These are phyloP conservation scores for Luehdorfia chinensis DNA, from an alignment of 1,140 invertebrate species.

Conservation along the genomic window DNA sequence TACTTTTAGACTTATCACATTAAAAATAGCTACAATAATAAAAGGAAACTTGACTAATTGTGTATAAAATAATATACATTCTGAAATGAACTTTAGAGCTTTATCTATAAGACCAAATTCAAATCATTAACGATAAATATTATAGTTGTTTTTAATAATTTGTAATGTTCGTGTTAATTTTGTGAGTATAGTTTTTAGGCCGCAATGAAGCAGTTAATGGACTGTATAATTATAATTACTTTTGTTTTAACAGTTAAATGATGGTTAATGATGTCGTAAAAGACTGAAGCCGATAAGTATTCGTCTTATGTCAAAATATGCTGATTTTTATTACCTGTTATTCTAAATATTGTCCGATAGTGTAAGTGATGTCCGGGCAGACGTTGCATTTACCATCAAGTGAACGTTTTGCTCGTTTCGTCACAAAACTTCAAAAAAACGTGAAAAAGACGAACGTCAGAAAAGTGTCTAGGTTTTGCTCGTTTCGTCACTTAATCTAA, in stretches of 20 bases:
- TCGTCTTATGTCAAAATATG: not conserved
- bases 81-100: not conserved
- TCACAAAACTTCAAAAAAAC: no score
- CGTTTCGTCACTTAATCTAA: no score
- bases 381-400: no score
- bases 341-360: no score
- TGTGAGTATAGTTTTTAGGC: slow-evolving; percentile 23
- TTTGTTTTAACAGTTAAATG: slow-evolving; percentile 34
- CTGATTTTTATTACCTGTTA: no score
- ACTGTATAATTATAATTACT: slow-evolving; percentile 47
- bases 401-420: no score
- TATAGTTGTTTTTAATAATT: slow-evolving; percentile 17
- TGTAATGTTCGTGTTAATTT: slow-evolving; percentile 16
- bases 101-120: slow-evolving; percentile 4
- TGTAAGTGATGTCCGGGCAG: no score
- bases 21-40: not conserved
- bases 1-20: not conserved
- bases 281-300: slow-evolving; percentile 18
- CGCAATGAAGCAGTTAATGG: slow-evolving; percentile 45
- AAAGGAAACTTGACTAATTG: not conserved
- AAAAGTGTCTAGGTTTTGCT: no score
- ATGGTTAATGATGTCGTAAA: slow-evolving; percentile 36
- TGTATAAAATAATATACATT: not conserved
- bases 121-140: not conserved
- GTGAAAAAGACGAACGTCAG: no score